Evolutionary conservation across 2,797 vertebrate species (phyloP).

Genomic region (Peromyscus attwateri): DNA sequence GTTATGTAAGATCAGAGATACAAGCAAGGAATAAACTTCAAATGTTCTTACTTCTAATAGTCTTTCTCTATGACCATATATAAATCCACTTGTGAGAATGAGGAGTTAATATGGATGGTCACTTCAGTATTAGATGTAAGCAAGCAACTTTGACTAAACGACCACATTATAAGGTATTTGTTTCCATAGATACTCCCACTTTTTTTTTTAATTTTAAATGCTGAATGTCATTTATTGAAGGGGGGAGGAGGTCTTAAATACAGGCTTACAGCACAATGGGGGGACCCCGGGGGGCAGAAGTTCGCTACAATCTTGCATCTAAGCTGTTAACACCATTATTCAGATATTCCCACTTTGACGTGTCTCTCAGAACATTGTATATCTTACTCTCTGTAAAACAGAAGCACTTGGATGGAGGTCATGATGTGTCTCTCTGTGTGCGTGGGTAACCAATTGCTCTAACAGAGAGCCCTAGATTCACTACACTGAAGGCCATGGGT

Average conservation of each 20-base stretch:
- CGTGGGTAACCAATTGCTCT: conserved; percentile 13
- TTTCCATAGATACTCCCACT: conserved; percentile 22
- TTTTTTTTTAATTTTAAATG: too few species aligned
- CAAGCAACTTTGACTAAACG: not conserved
- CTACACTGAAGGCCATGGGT: not conserved
- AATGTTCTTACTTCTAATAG: not conserved
- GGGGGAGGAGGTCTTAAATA: too few species aligned
- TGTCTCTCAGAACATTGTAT: not conserved
- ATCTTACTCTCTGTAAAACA: conserved; percentile 39
- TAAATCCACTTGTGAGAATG: conserved; percentile 20
- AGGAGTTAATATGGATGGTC: not conserved
- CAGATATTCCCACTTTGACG: not conserved
- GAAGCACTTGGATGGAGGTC: not conserved
- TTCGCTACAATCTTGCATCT: too few species aligned
- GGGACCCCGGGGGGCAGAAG: too few species aligned
- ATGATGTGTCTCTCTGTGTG: not conserved
- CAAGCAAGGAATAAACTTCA: not conserved
- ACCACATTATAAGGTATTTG: not conserved
- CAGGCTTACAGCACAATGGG: too few species aligned
- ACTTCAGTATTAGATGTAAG: not conserved
- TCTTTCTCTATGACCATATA: not conserved
- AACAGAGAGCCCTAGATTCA: not conserved
- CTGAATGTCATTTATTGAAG: too few species aligned
- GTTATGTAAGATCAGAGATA: not conserved
- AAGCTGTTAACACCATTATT: too few species aligned